Conservation (phyloP, 2,888 invertebrate genomes). For the Harpalus rubripes region DNA sequence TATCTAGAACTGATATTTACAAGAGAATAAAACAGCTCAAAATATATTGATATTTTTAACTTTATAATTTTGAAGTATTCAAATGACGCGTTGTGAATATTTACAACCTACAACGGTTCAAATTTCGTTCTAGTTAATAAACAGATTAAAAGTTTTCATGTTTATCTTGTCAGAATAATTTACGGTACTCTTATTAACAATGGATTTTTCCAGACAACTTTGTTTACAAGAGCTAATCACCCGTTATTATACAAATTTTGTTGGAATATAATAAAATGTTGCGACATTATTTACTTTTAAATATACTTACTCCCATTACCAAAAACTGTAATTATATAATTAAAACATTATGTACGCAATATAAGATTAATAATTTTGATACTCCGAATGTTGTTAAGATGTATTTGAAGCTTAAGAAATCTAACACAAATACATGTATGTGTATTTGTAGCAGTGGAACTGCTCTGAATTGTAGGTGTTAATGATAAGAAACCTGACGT, state of each 20-base stretch:
- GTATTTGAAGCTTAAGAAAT: background rate
- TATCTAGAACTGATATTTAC: too few species aligned
- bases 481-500: slow-evolving; percentile 64
- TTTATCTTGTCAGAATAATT: slow-evolving; percentile 58
- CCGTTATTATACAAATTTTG: slow-evolving; percentile 61
- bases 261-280: slow-evolving; percentile 55
- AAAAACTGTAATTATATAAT: background rate
- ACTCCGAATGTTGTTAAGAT: too few species aligned
- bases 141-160: slow-evolving; percentile 48
- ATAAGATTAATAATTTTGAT: background rate
- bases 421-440: background rate
- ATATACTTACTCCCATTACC: slow-evolving; percentile 1
- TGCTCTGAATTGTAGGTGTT: slow-evolving; percentile 65
- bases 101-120: slow-evolving; percentile 32
- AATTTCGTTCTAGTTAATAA: slow-evolving; percentile 33
- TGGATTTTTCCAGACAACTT: slow-evolving; percentile 49
- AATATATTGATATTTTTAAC: too few species aligned
- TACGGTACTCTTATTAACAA: slow-evolving; percentile 49
- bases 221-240: slow-evolving; percentile 42
- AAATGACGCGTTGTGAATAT: slow-evolving; percentile 12
- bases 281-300: slow-evolving; percentile 43
- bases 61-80: too few species aligned
- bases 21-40: too few species aligned
- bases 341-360: background rate
- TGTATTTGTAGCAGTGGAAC: slow-evolving; percentile 4